Conservation (phyloP, 2,113 vertebrate species). For the Oreochromis aureus region DNA sequence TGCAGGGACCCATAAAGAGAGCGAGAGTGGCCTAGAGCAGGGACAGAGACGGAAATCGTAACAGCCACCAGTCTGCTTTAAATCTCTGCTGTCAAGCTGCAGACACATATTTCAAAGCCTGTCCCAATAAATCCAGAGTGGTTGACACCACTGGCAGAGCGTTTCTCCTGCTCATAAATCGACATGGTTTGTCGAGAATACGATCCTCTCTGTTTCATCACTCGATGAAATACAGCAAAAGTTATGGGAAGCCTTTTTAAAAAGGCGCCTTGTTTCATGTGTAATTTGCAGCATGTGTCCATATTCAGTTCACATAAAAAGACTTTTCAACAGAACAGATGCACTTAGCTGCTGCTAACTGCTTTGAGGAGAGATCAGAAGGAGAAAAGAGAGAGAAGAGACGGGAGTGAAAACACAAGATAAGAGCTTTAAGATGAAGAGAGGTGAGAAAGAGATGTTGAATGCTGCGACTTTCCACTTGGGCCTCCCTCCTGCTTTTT, state of each 20-base stretch:
- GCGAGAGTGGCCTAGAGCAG: background rate
- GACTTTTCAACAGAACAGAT: background rate
- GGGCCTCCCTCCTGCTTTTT: fast-evolving
- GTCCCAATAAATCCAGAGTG: background rate
- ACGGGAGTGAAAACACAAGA: background rate
- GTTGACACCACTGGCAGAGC: background rate
- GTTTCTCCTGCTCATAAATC: background rate
- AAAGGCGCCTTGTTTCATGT: background rate
- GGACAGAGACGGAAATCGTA: background rate
- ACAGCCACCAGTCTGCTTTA: background rate
- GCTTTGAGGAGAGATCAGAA: background rate
- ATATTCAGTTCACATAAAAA: background rate
- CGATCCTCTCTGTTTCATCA: background rate
- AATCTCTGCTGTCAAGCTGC: background rate
- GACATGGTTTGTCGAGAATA: background rate
- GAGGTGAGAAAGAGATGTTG: constrained; percentile 3
- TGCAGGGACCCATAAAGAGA: background rate
- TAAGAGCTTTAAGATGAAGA: background rate
- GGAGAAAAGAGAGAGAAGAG: background rate
- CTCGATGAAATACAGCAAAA: background rate
- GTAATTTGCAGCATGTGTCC: background rate
- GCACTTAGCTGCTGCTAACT: background rate
- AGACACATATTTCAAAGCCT: background rate
- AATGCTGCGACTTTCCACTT: background rate
- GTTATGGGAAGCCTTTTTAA: background rate